These are phyloP conservation scores for Origma solitaria DNA, from an alignment of 2,113 vertebrate genomes.

Conservation along the genomic window DNA sequence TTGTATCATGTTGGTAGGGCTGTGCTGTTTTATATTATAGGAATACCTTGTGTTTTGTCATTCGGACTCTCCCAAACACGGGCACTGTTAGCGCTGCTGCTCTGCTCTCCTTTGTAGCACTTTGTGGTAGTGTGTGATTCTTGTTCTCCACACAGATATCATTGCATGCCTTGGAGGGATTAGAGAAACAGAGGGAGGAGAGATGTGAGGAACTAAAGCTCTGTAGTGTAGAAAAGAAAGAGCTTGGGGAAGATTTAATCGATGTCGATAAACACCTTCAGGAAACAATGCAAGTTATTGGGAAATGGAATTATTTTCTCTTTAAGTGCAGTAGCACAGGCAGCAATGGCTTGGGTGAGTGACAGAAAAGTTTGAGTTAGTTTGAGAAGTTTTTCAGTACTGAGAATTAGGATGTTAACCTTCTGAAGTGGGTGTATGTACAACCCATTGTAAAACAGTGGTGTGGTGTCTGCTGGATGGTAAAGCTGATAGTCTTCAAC, in stretches of 20 bases:
- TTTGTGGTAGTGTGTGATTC: not conserved
- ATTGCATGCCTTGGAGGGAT: not conserved
- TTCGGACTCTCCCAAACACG: not conserved
- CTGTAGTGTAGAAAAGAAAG: not conserved
- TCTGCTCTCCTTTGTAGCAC: not conserved
- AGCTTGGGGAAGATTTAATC: not conserved
- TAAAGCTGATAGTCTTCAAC: not conserved
- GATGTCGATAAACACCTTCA: not conserved
- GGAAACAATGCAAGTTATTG: not conserved
- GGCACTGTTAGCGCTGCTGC: not conserved
- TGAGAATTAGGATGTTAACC: not conserved
- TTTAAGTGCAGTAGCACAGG: not conserved
- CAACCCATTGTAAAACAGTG: rapidly evolving
- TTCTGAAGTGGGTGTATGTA: not conserved
- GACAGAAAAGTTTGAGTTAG: not conserved
- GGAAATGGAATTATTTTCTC: not conserved
- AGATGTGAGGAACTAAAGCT: not conserved
- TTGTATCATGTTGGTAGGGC: not conserved
- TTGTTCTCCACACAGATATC: not conserved
- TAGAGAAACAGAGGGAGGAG: not conserved
- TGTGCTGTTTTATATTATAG: not conserved
- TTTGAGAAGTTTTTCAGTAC: not conserved
- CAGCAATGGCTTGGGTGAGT: not conserved
- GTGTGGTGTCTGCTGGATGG: not conserved
- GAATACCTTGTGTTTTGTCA: not conserved